phyloP scores from a whole-genome alignment of 1,140 invertebrate genomes.

The Hestina assimilis region DNA sequence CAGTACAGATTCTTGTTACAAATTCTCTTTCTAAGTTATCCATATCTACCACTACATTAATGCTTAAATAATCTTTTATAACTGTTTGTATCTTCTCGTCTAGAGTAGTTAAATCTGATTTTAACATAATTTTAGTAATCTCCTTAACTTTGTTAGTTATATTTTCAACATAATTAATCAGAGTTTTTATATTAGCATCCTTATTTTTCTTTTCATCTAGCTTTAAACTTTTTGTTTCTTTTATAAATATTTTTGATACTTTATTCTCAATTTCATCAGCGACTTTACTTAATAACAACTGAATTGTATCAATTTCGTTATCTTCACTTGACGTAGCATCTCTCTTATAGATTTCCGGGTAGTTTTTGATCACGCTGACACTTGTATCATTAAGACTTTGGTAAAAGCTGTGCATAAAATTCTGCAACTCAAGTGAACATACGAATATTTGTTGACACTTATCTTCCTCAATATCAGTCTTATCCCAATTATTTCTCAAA shows the following conservation, averaged over 20 bases:
- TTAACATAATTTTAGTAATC: constrained; percentile 22
- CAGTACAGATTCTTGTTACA: constrained; percentile 35
- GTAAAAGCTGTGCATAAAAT: constrained; percentile 46
- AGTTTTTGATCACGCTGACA: constrained; percentile 42
- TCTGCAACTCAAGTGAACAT: constrained; percentile 48
- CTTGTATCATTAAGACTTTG: constrained; percentile 43
- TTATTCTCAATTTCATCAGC: constrained; percentile 21
- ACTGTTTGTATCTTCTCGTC: constrained; percentile 25
- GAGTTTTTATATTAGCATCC: constrained; percentile 33
- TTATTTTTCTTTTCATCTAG: constrained; percentile 38
- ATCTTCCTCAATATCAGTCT: constrained; percentile 8
- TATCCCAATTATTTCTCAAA: constrained; percentile 13
- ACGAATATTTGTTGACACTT: constrained; percentile 37
- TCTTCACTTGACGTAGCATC: constrained; percentile 38
- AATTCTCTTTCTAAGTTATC: constrained; percentile 41
- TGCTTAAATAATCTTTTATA: constrained; percentile 42
- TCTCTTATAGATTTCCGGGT: constrained; percentile 48
- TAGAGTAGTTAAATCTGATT: constrained; percentile 25
- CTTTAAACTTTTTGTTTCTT: constrained; percentile 33
- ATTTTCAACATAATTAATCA: constrained; percentile 36
- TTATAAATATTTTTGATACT: constrained; percentile 36
- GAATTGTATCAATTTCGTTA: constrained; percentile 32
- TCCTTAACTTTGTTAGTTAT: constrained; percentile 26
- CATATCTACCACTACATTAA: constrained; percentile 48
- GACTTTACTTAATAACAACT: constrained; percentile 28